phyloP scores from a whole-genome alignment of 64 coral and sea anemone genomes.

The Porites australiensis region DNA sequence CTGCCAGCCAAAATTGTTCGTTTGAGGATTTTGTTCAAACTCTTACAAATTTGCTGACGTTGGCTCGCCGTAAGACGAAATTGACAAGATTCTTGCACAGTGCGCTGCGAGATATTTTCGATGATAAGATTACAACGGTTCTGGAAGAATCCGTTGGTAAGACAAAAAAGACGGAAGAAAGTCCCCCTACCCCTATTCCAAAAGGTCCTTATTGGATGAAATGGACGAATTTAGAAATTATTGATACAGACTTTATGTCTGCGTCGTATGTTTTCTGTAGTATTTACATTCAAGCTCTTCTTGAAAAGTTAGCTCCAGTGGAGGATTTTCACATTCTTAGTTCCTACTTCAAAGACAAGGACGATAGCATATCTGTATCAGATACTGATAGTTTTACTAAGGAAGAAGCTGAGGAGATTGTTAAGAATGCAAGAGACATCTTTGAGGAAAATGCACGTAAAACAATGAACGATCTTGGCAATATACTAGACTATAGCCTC shows the following conservation, averaged over 20 bases:
- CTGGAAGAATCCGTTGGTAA: neutral
- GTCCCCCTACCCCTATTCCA: no score
- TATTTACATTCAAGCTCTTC: no score
- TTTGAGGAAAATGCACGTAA: slow-evolving; percentile 12
- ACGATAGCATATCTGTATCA: neutral
- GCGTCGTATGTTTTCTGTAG: no score
- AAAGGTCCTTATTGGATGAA: no score
- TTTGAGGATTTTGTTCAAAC: slow-evolving; percentile 11
- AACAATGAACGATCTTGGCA: neutral
- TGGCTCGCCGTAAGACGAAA: neutral
- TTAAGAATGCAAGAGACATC: neutral
- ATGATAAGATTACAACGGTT: neutral
- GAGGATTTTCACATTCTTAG: no score
- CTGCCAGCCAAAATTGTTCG: neutral
- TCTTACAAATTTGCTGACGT: neutral
- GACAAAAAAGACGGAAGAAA: no score
- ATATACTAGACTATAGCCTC: neutral
- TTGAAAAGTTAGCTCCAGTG: no score
- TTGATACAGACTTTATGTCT: no score
- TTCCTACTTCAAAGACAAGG: no score
- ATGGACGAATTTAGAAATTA: no score
- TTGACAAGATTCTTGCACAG: neutral
- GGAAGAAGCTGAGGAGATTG: neutral
- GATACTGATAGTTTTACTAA: no score
- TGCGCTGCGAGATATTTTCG: neutral